Evolutionary conservation across 2,888 invertebrate genomes (phyloP), one percentile per base, ranked within the genome.

Genomic region (Philopedon plagiatum): DNA sequence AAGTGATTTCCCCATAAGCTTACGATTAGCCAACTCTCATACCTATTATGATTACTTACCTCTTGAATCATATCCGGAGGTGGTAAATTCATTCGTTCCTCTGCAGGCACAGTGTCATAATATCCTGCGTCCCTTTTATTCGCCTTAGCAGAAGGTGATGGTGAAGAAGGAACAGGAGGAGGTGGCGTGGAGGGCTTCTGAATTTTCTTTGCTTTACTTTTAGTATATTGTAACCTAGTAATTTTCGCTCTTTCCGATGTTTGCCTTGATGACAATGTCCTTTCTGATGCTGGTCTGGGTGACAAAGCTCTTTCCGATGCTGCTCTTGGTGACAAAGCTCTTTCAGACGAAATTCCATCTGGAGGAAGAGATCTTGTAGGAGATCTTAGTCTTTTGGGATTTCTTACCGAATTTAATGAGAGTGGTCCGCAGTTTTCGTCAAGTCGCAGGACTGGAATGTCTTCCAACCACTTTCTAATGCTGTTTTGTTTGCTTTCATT

Each of bases 391-490:
- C 81, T 75, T 65, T 78, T 80, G 5, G 77, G 76, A 13, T 69
- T 76, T 1, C 46, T 13, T 1, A 66, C 41, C 0, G 64, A 8
- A 21, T 73, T 75, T 13, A 26, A 7, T 2, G 39, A 37, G 23
- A 56, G 32, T 15, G 65, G 57, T 0, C 58, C 69, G 21, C 57
- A 56, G 39, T 73, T 64, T 19, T 54, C 71, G 8, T 68, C 56
- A 11, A 49, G 60, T 76, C 83, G 82, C 18, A 83, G 75, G n/a
- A 83, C 73, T 2, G 92, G 92, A 57, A 93, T 91, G 77, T 91
- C 90, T 84, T 93, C 93, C 41, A 93, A 83, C 93, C 93, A 93
- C 83, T 92, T 90, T 73, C 91, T 87, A 56, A 93, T 93, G 81
- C 91, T 93, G 77, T 88, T 89, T 80, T 93, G 92, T 81, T 93